Conservation (phyloP, 2,797 vertebrate genomes). For the Pagetopsis macropterus region DNA sequence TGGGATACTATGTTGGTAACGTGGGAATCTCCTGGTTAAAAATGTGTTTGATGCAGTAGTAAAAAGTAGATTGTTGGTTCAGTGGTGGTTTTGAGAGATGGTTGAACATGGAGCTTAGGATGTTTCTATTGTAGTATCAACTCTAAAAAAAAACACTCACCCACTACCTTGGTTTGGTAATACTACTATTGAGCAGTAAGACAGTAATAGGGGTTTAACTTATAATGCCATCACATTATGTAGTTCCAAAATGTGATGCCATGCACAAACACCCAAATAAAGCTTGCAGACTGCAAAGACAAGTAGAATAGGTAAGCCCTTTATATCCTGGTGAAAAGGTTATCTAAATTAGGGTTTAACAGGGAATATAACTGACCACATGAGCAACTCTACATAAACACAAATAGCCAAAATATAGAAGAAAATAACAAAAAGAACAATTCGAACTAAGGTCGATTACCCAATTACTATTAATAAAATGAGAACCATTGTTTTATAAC, state of each 20-base stretch:
- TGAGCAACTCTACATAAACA: neutral
- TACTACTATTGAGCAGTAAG: neutral
- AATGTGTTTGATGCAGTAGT: neutral
- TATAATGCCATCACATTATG: neutral
- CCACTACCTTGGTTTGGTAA: neutral
- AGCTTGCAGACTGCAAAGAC: neutral
- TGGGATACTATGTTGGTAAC: neutral
- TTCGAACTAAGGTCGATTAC: neutral
- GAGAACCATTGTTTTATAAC: no score
- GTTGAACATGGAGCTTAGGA: neutral
- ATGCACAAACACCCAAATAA: neutral
- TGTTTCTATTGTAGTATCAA: neutral
- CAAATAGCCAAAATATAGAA: neutral
- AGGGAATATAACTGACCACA: no score
- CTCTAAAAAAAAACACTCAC: neutral
- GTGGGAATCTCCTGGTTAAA: neutral
- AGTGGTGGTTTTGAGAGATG: neutral
- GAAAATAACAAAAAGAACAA: neutral
- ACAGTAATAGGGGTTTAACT: neutral
- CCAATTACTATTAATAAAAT: no score
- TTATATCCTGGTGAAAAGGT: neutral
- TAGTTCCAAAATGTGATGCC: neutral
- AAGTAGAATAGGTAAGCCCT: neutral
- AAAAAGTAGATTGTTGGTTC: neutral
- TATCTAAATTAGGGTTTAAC: neutral